Evolutionary conservation across 2,888 invertebrate genomes (phyloP).

Genomic region (Anoncus sp.): DNA sequence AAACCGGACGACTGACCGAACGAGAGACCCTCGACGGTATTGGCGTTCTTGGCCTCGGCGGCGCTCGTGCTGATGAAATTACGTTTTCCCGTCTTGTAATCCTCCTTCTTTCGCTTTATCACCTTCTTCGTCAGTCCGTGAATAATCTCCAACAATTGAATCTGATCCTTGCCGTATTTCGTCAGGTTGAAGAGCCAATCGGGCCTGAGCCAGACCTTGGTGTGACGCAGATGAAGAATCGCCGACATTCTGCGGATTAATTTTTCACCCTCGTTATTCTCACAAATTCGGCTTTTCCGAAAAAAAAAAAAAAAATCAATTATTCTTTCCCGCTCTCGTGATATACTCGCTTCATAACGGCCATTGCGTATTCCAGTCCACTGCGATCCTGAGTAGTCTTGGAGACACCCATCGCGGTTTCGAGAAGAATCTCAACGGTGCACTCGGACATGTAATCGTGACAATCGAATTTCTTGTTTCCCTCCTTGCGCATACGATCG

Average conservation of each 20-base stretch:
- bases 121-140: constrained; percentile 93
- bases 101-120: constrained; percentile 90
- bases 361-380: constrained; percentile 93
- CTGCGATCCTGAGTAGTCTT: constrained; percentile 92
- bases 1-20: constrained; percentile 90
- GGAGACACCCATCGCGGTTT: constrained; percentile 95
- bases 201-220: constrained; percentile 91
- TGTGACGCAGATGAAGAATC: constrained; percentile 92
- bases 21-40: constrained; percentile 87
- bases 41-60: constrained; percentile 67
- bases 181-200: constrained; percentile 91
- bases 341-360: constrained; percentile 90
- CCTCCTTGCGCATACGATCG: constrained; percentile 88
- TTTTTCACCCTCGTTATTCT: too few species aligned
- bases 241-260: constrained; percentile 93
- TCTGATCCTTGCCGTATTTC: constrained; percentile 90
- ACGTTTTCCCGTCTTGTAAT: constrained; percentile 88
- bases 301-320: background rate
- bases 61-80: constrained; percentile 75
- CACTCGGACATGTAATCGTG: constrained; percentile 94
- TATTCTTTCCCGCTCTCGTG: background rate
- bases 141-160: constrained; percentile 90
- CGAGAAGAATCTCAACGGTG: constrained; percentile 92
- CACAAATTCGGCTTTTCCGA: too few species aligned
- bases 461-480: constrained; percentile 88